phyloP scores from a whole-genome alignment of 1,140 invertebrate species.

The Portunus trituberculatus region DNA sequence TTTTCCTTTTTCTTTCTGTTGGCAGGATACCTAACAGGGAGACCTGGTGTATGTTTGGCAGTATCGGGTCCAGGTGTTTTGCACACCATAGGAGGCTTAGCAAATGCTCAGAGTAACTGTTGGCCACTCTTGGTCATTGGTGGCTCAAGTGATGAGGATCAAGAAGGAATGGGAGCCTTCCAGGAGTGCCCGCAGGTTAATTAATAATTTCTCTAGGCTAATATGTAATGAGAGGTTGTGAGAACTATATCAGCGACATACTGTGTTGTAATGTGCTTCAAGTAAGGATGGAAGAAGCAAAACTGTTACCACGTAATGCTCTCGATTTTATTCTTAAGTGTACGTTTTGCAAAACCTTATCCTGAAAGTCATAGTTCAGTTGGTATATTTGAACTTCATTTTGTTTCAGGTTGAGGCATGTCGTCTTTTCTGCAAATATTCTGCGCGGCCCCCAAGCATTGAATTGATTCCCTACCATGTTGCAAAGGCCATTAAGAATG shows the following conservation, averaged over 20 bases:
- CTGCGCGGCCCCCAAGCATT: constrained; percentile 90
- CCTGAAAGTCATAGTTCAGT: neutral
- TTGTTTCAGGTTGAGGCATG: constrained; percentile 87
- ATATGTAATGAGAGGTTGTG: too few species aligned
- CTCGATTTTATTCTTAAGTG: too few species aligned
- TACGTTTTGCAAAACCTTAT: too few species aligned
- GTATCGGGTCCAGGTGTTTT: constrained; percentile 97
- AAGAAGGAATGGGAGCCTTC: constrained; percentile 96
- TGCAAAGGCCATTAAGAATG: constrained; percentile 93
- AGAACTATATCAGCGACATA: too few species aligned
- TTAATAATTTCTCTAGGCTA: neutral
- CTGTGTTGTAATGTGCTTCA: too few species aligned
- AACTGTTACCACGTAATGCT: too few species aligned
- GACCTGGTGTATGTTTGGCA: constrained; percentile 94
- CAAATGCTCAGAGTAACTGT: constrained; percentile 97
- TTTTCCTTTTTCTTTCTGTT: neutral
- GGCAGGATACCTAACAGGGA: constrained; percentile 86
- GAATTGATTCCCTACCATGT: constrained; percentile 93
- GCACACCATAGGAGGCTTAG: constrained; percentile 95
- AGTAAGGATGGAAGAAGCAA: too few species aligned
- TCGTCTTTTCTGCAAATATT: constrained; percentile 93
- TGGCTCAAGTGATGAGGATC: constrained; percentile 93
- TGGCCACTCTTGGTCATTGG: constrained; percentile 97
- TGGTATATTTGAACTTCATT: neutral
- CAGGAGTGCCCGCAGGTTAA: constrained; percentile 92